phyloP scores from a whole-genome alignment of 2,888 invertebrate species.

The Drosophila sordidula region DNA sequence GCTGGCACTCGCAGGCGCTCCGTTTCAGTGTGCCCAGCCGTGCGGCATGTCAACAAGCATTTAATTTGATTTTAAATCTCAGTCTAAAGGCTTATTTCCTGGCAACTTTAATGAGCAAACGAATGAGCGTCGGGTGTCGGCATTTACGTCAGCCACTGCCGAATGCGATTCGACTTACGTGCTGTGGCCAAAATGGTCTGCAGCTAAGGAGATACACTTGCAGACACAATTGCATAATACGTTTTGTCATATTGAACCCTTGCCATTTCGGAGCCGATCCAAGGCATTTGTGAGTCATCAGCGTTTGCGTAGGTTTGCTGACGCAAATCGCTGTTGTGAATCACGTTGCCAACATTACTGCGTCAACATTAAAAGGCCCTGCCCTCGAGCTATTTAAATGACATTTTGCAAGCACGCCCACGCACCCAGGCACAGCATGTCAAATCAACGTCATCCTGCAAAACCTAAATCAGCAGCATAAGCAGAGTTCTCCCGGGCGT shows the following conservation, averaged over 20 bases:
- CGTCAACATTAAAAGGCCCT: conserved; percentile 40
- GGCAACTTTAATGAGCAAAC: conserved; percentile 29
- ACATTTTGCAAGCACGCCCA: conserved; percentile 22
- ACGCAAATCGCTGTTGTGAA: conserved; percentile 20
- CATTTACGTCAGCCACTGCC: background rate
- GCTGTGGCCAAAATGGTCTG: background rate
- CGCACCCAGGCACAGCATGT: conserved; percentile 19
- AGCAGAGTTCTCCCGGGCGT: conserved; percentile 22
- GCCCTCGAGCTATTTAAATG: conserved; percentile 45
- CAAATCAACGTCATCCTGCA: conserved; percentile 49
- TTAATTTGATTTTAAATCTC: conserved; percentile 75
- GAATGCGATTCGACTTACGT: background rate
- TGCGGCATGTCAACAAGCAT: conserved; percentile 75
- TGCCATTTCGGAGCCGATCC: too few species aligned
- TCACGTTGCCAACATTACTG: conserved; percentile 28
- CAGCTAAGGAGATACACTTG: background rate
- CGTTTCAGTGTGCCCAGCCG: conserved; percentile 19
- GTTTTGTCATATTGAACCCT: too few species aligned
- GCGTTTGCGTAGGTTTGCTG: background rate
- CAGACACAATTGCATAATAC: too few species aligned
- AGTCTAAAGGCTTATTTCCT: conserved; percentile 7
- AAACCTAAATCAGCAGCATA: conserved; percentile 52
- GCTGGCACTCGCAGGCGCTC: conserved; percentile 14
- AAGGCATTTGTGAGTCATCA: background rate
- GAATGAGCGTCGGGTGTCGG: background rate